Evolutionary conservation across 2,888 invertebrate species (phyloP).

Genomic region (Dascillus cervinus): DNA sequence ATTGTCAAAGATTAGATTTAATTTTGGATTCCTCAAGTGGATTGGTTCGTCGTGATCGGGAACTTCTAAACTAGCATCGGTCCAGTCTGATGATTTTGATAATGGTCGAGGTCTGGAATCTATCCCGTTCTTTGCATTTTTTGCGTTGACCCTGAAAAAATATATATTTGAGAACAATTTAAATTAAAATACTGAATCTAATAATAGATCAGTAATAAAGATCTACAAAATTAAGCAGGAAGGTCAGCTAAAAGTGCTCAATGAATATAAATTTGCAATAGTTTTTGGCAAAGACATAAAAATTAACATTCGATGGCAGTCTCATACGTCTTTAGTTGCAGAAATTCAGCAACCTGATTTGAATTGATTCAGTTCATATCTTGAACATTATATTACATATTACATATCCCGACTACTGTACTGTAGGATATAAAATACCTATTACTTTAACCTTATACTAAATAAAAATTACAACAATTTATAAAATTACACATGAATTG

Average conservation of each 20-base stretch:
- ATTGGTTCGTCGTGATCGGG: conserved; percentile 36
- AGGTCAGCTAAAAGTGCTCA: background rate
- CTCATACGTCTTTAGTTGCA: no score
- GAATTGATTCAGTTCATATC: no score
- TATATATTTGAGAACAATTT: conserved; percentile 2
- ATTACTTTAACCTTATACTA: no score
- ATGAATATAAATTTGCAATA: background rate
- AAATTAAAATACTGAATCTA: conserved; percentile 1
- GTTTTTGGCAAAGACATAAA: no score
- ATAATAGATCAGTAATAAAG: background rate
- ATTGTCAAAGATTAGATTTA: conserved; percentile 33
- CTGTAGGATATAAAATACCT: no score
- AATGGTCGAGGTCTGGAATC: conserved; percentile 9
- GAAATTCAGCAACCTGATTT: no score
- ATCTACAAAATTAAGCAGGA: background rate
- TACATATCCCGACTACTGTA: no score
- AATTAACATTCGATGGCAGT: no score
- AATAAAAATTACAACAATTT: no score
- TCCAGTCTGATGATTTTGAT: conserved; percentile 45
- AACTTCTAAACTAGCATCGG: conserved; percentile 47
- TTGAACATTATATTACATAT: no score
- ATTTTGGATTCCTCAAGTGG: conserved; percentile 33
- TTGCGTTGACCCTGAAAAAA: conserved; percentile 21
- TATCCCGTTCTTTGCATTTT: conserved; percentile 13
- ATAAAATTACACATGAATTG: no score